A percentile compares a stretch with the other conserved stretches of the same genome.
Conservation (phyloP, 2,797 vertebrate genomes). For the Cyclura pinguis region DNA sequence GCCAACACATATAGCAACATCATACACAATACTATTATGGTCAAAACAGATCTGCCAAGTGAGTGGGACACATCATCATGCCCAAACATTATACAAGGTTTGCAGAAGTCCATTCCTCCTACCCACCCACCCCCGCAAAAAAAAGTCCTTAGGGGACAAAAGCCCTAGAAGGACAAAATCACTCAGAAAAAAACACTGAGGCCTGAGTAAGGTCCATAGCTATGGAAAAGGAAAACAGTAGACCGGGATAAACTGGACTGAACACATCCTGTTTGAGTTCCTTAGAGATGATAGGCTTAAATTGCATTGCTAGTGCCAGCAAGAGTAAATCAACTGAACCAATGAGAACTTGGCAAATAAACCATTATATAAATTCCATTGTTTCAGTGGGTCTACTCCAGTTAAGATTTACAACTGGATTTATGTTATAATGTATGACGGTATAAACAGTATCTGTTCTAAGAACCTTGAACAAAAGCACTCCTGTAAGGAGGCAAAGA, state of each 20-base stretch:
- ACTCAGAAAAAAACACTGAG: background rate
- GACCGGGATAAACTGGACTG: background rate
- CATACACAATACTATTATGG: no score
- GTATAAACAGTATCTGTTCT: no score
- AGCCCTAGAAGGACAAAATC: background rate
- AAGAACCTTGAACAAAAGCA: background rate
- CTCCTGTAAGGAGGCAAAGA: background rate
- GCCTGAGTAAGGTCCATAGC: background rate
- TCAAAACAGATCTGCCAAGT: no score
- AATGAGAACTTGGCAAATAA: no score
- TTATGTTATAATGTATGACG: no score
- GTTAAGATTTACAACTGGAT: no score
- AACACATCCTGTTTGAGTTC: background rate
- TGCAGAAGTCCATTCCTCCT: background rate
- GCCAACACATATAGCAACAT: no score
- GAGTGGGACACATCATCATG: no score
- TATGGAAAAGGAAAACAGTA: background rate
- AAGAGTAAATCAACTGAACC: no score
- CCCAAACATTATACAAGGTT: background rate
- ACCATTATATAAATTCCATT: no score
- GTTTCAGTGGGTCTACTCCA: no score
- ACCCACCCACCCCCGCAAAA: background rate
- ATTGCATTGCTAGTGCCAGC: no score
- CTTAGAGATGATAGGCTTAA: background rate
- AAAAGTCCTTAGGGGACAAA: background rate